A percentile compares a stretch with the other conserved stretches of the same genome.
Conservation (phyloP, 2,888 invertebrate species). For the Ophion costatus region DNA sequence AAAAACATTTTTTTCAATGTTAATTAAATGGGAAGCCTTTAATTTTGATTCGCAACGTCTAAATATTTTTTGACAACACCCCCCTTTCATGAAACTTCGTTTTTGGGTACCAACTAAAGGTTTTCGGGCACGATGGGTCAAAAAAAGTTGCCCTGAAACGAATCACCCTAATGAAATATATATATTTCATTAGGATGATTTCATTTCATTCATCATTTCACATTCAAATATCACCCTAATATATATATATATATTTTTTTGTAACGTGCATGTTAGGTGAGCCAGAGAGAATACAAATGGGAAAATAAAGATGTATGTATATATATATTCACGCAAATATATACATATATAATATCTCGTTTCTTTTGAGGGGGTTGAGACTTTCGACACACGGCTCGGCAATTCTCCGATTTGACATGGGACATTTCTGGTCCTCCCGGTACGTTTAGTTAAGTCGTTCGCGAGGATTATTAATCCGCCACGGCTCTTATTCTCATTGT, state of each 20-base stretch:
- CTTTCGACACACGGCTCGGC: constrained; percentile 53
- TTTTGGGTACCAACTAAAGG: too few relatives aligned
- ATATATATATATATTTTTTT: constrained; percentile 59
- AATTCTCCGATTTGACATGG: constrained; percentile 74
- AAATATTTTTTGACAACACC: too few relatives aligned
- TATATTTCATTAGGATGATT: too few relatives aligned
- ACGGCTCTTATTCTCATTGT: constrained; percentile 54
- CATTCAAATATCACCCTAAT: too few relatives aligned
- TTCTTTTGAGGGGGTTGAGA: constrained; percentile 47
- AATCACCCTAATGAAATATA: too few relatives aligned
- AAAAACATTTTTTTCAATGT: too few relatives aligned
- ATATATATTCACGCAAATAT: background rate
- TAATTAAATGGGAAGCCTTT: too few relatives aligned
- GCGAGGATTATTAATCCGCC: constrained; percentile 75
- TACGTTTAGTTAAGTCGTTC: constrained; percentile 79
- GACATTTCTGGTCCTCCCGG: constrained; percentile 75
- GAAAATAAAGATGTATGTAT: constrained; percentile 70
- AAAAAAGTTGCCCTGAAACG: too few relatives aligned
- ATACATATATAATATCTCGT: constrained; percentile 33
- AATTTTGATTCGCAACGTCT: too few relatives aligned
- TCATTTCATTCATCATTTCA: too few relatives aligned
- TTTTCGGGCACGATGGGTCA: too few relatives aligned
- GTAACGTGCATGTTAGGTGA: constrained; percentile 69
- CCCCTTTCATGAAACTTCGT: too few relatives aligned
- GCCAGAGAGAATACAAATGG: constrained; percentile 74